Conservation (phyloP, 1,140 invertebrate species). For the Cheumatopsyche charites region DNA sequence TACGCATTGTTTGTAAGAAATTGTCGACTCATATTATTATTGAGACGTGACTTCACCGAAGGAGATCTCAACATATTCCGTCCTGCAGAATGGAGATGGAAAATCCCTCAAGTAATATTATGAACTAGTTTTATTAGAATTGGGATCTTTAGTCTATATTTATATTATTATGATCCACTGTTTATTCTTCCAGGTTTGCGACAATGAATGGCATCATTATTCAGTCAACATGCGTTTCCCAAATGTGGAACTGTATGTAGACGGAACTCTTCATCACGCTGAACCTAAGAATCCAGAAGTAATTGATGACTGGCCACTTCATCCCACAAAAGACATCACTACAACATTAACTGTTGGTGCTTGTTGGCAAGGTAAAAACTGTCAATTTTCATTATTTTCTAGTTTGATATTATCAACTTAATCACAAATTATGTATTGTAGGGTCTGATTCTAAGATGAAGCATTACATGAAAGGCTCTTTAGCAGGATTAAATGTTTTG, state of each 20-base stretch:
- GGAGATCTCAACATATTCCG: slow-evolving; percentile 94
- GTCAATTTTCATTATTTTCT: background rate
- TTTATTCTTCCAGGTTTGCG: slow-evolving; percentile 75
- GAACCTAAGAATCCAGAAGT: slow-evolving; percentile 92
- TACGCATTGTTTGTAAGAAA: slow-evolving; percentile 96
- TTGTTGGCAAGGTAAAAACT: slow-evolving; percentile 92
- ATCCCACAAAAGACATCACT: slow-evolving; percentile 91
- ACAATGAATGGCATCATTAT: slow-evolving; percentile 99
- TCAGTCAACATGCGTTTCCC: slow-evolving; percentile 91
- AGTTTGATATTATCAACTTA: slow-evolving; percentile 3
- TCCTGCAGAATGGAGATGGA: slow-evolving; percentile 98
- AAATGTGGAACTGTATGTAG: slow-evolving; percentile 85
- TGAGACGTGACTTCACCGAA: slow-evolving; percentile 90
- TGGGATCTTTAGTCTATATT: background rate
- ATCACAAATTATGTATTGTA: slow-evolving; percentile 53
- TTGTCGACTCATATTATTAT: slow-evolving; percentile 91
- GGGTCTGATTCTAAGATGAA: slow-evolving; percentile 86
- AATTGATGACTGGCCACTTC: slow-evolving; percentile 99
- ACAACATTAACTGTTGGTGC: slow-evolving; percentile 94
- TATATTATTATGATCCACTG: background rate
- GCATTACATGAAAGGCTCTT: slow-evolving; percentile 85
- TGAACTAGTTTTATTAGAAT: background rate
- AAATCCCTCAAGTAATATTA: slow-evolving; percentile 70
- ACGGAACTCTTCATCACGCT: slow-evolving; percentile 81
- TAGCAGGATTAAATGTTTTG: slow-evolving; percentile 86